Base-by-base conservation (phyloP, 1,140 invertebrate genomes). In the Zaprionus africanus region DNA sequence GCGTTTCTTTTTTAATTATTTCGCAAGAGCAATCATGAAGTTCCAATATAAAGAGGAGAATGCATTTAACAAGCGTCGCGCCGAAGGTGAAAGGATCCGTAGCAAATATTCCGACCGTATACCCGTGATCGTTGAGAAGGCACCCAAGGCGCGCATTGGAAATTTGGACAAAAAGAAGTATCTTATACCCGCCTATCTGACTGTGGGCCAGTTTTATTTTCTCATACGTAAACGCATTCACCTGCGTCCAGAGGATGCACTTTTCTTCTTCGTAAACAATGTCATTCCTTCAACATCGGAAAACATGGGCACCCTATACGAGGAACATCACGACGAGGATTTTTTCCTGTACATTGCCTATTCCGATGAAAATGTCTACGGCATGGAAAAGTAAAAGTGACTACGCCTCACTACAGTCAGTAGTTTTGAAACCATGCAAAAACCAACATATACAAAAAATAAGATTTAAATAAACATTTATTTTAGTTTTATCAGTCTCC, bases 221-320 rank as follows among this genome's bases (percentile, higher is more conserved):
- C 94, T 99, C 76, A 99, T 99, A 91, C 95, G 99, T 62, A 99
- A 99, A 93, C 95, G 98, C 80, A 99, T 99, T 91, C 97, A 98
- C 93, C 95, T 99, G 77, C 95, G 98, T 85, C 98, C 99, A 2
- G 99, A 99, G 93, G 99, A 99, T 94, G 99, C 99, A 59, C 94
- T 99, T 4, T 99, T 99, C 94, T 99, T 99, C 95, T 99, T 99
- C 93, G 99, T 99, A 49, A 99, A 99, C 94, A 99, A 99, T 94
- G 98, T 99, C 75, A 99, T 99, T 95, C 99, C 99, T 71, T 99
- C 99, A 57, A 99, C 98, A 81, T 99, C 98, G 91, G 98, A 98
- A 51, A 99, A 99, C 19, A 99, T 99, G 98, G 99, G 99, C 62
- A 97, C 98, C 56, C 95, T 99, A n/a, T 99, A 99, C 93, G 98